These are phyloP conservation scores for Oceanodroma tethys DNA, from an alignment of 2,113 vertebrate genomes.

Conservation along the genomic window DNA sequence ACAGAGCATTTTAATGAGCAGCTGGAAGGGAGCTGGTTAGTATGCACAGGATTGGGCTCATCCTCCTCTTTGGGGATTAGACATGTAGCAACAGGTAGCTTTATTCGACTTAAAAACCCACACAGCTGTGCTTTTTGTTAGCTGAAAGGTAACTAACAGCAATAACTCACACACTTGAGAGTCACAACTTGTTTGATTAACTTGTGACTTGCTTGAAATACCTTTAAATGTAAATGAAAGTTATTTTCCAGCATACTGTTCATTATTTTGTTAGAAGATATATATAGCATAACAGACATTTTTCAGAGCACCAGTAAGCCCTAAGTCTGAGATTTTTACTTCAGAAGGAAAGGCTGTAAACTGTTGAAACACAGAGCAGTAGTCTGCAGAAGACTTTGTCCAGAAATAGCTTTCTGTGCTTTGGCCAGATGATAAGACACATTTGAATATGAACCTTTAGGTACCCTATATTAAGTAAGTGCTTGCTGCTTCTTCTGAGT, in stretches of 20 bases:
- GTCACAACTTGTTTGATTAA: neutral
- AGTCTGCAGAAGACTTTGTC: neutral
- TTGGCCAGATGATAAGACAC: neutral
- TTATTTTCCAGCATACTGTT: neutral
- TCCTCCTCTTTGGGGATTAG: neutral
- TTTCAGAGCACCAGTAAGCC: neutral
- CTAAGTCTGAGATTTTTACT: neutral
- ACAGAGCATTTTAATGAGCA: neutral
- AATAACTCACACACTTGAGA: neutral
- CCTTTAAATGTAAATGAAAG: neutral
- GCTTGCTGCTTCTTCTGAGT: neutral
- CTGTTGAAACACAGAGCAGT: neutral
- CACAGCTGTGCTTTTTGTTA: neutral
- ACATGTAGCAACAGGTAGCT: neutral
- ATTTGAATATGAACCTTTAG: neutral
- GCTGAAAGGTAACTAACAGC: neutral
- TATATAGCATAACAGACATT: neutral
- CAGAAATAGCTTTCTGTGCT: neutral
- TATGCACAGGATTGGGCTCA: neutral
- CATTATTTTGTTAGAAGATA: neutral
- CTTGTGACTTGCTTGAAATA: neutral
- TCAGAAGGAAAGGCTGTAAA: slow-evolving; percentile 18
- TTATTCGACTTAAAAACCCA: neutral
- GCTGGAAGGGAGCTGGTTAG: neutral
- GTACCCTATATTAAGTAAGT: neutral